Conservation (phyloP, 30 jellyfish, hydroid and myxozoan species). For the Nemopilema nomurai region DNA sequence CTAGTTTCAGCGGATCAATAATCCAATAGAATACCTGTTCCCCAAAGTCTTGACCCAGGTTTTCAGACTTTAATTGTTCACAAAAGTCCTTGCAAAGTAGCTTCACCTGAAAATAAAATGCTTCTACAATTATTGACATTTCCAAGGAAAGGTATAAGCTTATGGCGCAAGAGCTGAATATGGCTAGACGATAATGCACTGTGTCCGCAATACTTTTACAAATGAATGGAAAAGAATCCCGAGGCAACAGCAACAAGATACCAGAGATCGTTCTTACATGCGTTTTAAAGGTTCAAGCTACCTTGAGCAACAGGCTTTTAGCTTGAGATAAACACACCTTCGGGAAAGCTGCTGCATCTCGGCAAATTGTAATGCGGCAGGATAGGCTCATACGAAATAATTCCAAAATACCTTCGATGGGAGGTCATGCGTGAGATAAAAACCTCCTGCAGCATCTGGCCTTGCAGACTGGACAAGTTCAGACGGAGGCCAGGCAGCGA, state of each 20-base stretch:
- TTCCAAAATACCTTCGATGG: constrained; percentile 45
- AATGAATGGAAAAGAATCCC: too few species aligned
- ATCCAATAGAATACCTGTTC: constrained; percentile 64
- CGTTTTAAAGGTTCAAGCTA: too few species aligned
- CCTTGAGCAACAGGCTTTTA: too few species aligned
- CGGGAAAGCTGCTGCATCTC: not conserved
- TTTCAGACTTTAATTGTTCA: constrained; percentile 70
- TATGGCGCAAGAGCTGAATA: too few species aligned
- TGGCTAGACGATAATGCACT: too few species aligned
- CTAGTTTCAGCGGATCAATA: not conserved
- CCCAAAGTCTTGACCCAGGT: constrained; percentile 49
- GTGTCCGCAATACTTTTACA: too few species aligned
- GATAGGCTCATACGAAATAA: not conserved
- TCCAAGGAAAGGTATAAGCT: too few species aligned
- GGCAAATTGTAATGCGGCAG: not conserved
- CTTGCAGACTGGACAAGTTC: constrained; percentile 48
- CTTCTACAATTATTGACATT: too few species aligned
- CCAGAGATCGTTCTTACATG: too few species aligned
- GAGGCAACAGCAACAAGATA: too few species aligned
- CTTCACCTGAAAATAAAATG: constrained; percentile 50
- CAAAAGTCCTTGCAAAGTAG: constrained; percentile 52
- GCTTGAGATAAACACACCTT: not conserved
- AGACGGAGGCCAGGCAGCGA: constrained; percentile 67
- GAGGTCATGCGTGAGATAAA: constrained; percentile 28
- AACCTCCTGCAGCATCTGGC: not conserved